Conservation (phyloP, 2,888 invertebrate genomes). For the Augiades crinisus region DNA sequence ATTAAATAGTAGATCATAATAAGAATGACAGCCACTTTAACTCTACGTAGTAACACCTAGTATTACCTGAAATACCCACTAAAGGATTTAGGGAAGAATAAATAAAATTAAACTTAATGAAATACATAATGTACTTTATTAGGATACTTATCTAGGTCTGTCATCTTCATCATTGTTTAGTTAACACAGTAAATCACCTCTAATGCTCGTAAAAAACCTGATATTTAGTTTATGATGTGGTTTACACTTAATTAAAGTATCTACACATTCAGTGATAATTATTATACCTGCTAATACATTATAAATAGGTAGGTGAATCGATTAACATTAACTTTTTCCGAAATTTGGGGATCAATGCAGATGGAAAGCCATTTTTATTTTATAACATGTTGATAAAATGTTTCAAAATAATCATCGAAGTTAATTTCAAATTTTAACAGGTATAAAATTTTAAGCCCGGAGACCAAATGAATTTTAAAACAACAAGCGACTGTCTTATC, state of each 20-base stretch:
- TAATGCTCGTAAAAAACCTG: constrained; percentile 65
- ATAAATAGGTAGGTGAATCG: not conserved
- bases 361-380: not conserved
- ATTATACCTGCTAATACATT: constrained; percentile 1
- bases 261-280: constrained; percentile 14
- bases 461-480: too few species aligned
- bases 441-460: too few species aligned
- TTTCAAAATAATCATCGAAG: not conserved
- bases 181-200: constrained; percentile 65
- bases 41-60: too few species aligned
- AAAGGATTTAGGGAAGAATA: not conserved
- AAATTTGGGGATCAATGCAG: not conserved
- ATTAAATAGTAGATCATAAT: too few species aligned
- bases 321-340: not conserved
- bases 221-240: constrained; percentile 23
- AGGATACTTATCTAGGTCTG: constrained; percentile 72
- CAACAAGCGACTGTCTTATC: too few species aligned
- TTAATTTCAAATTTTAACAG: not conserved
- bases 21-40: too few species aligned
- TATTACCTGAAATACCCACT: too few species aligned
- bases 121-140: constrained; percentile 78
- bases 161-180: constrained; percentile 54
- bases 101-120: constrained; percentile 41
- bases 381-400: not conserved
- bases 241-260: constrained; percentile 15